Evolutionary conservation across 2,797 vertebrate species (phyloP), one percentile per base, ranked within the genome.

Genomic region (Zenarchopterus dispar): DNA sequence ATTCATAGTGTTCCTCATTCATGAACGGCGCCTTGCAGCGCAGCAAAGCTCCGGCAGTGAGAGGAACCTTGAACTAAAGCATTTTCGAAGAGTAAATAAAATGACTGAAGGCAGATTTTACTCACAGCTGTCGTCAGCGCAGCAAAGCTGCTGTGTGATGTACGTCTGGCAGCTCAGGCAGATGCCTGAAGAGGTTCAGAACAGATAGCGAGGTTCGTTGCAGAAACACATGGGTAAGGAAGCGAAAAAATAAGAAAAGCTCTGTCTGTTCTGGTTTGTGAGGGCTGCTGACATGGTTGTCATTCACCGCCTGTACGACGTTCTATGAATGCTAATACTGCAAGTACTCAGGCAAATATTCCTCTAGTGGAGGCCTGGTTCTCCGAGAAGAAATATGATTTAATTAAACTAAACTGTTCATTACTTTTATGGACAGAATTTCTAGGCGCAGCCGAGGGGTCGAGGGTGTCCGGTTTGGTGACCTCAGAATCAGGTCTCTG

Each of bases 181-280:
- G 36, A 62, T 23, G 48, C 69, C 62, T 23, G 57, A 71, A 49
- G 56, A 70, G 45, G 63, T 52, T 31, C 21, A 42, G 73, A 71
- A 58, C 17, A 66, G 60, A 52, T 50, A 56, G 53, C 10, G 45
- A 67, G 59, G 60, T 47, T 66, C 48, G n/a, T 23, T 19, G 26
- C 23, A 80, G 71, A 80, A 81, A 1, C 69, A 75, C 74, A 80
- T 67, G 79, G 81, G 68, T 41, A 62, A 77, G 65, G 67, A 46
- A 7, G 62, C 42, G 44, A 11, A 36, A n/a, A 64, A 17, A 57
- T 26, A 51, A 50, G 31, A 54, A 50, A 57, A 75, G 56, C 59
- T 79, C 64, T 50, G 64, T 85, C 80, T 84, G 80, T 74, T 78
- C 61, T 88, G 70, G 73, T 81, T 65, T 81, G 58, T 62, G 36